phyloP scores from a whole-genome alignment of 2,797 vertebrate genomes.

The Borostomias antarcticus region DNA sequence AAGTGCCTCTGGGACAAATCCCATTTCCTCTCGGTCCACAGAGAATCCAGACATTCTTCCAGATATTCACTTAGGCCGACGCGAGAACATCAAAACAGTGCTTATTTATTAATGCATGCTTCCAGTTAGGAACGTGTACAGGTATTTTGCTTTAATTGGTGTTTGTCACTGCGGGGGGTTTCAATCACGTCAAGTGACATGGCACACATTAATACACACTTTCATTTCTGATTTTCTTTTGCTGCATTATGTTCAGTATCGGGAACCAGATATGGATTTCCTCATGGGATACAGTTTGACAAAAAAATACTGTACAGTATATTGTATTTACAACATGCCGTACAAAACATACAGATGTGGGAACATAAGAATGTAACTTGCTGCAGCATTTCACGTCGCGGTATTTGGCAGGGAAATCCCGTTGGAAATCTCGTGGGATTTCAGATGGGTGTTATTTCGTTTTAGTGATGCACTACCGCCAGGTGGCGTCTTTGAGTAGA shows the following conservation, averaged over 20 bases:
- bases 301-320: too few relatives aligned
- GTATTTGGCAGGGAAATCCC: too few relatives aligned
- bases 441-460: too few relatives aligned
- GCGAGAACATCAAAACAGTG: slow-evolving; percentile 71
- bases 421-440: too few relatives aligned
- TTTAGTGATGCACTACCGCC: too few relatives aligned
- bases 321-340: too few relatives aligned
- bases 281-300: not conserved
- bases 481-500: too few relatives aligned
- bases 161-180: slow-evolving; percentile 58
- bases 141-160: slow-evolving; percentile 68
- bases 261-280: not conserved
- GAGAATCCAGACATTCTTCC: slow-evolving; percentile 63
- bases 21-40: slow-evolving; percentile 51
- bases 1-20: slow-evolving; percentile 60
- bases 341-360: too few relatives aligned
- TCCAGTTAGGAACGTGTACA: slow-evolving; percentile 67
- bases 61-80: slow-evolving; percentile 74
- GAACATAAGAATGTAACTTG: too few relatives aligned
- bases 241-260: not conserved
- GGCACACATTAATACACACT: too few relatives aligned
- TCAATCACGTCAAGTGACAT: slow-evolving; percentile 34
- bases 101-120: slow-evolving; percentile 78
- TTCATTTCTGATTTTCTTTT: not conserved
- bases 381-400: too few relatives aligned